These are phyloP conservation scores for Vidua macroura DNA, from an alignment of 2,113 vertebrate species.

Conservation along the genomic window DNA sequence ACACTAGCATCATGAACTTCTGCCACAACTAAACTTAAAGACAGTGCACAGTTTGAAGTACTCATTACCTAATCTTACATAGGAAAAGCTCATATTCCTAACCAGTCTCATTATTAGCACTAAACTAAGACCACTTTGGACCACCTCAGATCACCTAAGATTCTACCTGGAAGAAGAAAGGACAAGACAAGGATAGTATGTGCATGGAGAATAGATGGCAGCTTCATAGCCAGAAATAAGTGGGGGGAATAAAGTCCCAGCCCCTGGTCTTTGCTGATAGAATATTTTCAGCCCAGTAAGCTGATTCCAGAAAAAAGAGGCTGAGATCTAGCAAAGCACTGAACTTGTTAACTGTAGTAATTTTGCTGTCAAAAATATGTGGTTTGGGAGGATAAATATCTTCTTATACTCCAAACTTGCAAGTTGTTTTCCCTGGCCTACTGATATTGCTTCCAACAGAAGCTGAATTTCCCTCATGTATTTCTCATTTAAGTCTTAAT, in stretches of 20 bases:
- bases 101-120: background rate
- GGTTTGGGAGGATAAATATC: background rate
- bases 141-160: background rate
- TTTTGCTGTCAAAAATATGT: background rate
- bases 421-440: background rate
- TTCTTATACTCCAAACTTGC: background rate
- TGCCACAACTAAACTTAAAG: background rate
- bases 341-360: background rate
- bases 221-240: background rate
- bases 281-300: background rate
- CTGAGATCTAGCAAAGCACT: background rate
- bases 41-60: background rate
- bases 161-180: background rate
- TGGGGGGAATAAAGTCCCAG: background rate
- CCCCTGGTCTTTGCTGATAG: background rate
- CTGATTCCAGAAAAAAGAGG: background rate
- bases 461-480: background rate
- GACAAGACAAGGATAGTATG: background rate
- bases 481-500: background rate
- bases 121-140: background rate
- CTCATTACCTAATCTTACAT: background rate
- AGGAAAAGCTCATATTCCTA: background rate
- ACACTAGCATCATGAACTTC: background rate
- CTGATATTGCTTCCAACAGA: background rate
- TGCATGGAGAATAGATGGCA: background rate